phyloP scores from a whole-genome alignment of 1,140 invertebrate genomes.

The Drosophila sturtevanti region DNA sequence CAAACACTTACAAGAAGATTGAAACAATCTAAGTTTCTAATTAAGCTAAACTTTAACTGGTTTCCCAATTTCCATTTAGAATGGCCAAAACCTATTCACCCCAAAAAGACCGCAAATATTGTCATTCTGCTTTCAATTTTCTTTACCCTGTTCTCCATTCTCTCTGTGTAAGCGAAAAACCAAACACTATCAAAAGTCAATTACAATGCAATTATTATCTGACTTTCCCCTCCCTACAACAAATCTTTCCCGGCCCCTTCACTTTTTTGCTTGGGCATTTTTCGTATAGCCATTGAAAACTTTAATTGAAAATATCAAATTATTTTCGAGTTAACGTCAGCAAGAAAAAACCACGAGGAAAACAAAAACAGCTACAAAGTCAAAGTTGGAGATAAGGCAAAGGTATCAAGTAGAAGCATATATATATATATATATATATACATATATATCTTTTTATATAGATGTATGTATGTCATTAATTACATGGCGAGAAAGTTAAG shows the following conservation, averaged over 20 bases:
- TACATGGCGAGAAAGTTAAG: conserved; percentile 33
- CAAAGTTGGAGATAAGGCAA: conserved; percentile 30
- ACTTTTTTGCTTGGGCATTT: conserved; percentile 3
- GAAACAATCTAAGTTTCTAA: not conserved
- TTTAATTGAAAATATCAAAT: conserved; percentile 78
- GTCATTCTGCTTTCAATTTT: conserved; percentile 13
- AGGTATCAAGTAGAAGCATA: conserved; percentile 1
- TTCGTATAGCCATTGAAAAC: conserved; percentile 55
- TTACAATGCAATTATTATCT: conserved; percentile 62
- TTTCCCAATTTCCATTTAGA: not conserved
- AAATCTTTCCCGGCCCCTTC: not conserved
- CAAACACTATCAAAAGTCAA: conserved; percentile 62
- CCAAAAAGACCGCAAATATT: not conserved
- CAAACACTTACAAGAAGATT: no score
- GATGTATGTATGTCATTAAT: conserved; percentile 37
- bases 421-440: conserved; percentile 8
- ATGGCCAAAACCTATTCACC: not conserved
- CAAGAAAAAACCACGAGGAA: conserved; percentile 46
- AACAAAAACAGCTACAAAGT: conserved; percentile 34
- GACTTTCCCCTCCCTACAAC: not conserved
- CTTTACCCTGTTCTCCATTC: not conserved
- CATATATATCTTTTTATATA: not conserved
- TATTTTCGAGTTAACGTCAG: conserved; percentile 77
- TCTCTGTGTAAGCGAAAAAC: not conserved
- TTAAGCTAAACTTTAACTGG: not conserved